Percentiles rank a stretch among this genome's conserved stretches.
Conservation (phyloP, 2,113 vertebrate genomes). For the Paratilapia polleni region DNA sequence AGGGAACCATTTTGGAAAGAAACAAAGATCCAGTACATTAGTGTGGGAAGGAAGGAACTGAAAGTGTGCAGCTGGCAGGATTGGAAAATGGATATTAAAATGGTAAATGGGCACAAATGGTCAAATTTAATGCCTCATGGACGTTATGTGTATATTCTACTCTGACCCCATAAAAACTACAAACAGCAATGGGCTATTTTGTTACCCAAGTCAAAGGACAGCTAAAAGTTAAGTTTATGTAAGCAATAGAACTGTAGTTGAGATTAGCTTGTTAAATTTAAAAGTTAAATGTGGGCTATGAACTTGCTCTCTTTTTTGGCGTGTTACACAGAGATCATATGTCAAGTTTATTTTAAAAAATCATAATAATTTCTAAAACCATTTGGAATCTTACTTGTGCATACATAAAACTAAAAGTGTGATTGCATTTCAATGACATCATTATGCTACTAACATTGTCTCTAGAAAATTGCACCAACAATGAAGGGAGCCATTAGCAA, state of each 20-base stretch:
- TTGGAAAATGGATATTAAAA: background rate
- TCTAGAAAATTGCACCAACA: conserved; percentile 4
- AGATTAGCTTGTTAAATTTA: too few species aligned
- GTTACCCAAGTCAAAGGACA: background rate
- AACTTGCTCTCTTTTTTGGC: background rate
- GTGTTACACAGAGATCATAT: background rate
- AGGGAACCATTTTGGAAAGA: background rate
- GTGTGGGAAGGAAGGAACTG: background rate
- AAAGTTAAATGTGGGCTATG: background rate
- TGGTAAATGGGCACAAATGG: background rate
- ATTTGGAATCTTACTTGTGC: background rate
- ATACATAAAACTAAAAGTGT: background rate
- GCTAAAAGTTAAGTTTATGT: background rate
- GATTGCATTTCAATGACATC: background rate
- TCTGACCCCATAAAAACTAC: background rate
- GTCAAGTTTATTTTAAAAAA: background rate
- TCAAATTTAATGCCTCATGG: background rate
- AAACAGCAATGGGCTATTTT: background rate
- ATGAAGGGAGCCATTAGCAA: conserved; percentile 36
- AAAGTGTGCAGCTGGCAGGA: background rate
- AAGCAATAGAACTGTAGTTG: background rate
- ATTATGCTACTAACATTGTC: background rate
- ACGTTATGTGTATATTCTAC: background rate
- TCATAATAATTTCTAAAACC: background rate
- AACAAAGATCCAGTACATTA: conserved; percentile 1